Conservation (phyloP, 2,797 vertebrate genomes). For the Columba guinea region DNA sequence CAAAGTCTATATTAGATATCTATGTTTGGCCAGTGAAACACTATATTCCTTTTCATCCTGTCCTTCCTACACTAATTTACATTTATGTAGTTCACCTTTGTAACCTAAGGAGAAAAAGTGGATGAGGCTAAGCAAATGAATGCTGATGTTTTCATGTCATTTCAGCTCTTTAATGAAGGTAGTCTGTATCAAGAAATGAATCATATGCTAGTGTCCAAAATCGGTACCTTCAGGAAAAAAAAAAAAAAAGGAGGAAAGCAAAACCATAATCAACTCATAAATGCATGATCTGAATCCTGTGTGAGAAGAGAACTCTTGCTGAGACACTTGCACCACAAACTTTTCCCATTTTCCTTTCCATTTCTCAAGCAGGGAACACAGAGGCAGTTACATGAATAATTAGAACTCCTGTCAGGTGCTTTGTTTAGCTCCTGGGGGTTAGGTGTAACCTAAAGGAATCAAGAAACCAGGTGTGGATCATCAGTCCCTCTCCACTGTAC, state of each 20-base stretch:
- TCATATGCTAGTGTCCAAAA: not conserved
- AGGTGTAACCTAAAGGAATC: not conserved
- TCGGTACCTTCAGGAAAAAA: not conserved
- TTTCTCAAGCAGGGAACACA: not conserved
- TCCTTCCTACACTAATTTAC: not conserved
- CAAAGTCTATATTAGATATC: not conserved
- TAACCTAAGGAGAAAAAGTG: not conserved
- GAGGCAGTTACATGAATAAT: not conserved
- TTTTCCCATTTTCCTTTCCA: not conserved
- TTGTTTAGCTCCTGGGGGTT: not conserved
- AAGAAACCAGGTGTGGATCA: not conserved
- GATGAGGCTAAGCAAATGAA: not conserved
- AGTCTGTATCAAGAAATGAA: not conserved
- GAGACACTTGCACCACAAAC: not conserved
- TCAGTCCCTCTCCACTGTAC: not conserved
- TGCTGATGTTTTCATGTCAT: not conserved
- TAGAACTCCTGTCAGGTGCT: not conserved
- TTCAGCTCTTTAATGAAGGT: not conserved
- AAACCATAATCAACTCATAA: not conserved
- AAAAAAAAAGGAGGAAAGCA: not conserved
- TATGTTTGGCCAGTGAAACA: not conserved
- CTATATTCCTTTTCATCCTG: not conserved
- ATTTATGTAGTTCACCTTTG: not conserved
- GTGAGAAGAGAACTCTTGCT: not conserved
- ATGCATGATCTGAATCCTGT: rapidly evolving